Percentiles rank a stretch among this genome's conserved stretches.
These are phyloP conservation scores for Nyctalus aviator DNA, from an alignment of 2,797 vertebrate genomes.

Conservation along the genomic window DNA sequence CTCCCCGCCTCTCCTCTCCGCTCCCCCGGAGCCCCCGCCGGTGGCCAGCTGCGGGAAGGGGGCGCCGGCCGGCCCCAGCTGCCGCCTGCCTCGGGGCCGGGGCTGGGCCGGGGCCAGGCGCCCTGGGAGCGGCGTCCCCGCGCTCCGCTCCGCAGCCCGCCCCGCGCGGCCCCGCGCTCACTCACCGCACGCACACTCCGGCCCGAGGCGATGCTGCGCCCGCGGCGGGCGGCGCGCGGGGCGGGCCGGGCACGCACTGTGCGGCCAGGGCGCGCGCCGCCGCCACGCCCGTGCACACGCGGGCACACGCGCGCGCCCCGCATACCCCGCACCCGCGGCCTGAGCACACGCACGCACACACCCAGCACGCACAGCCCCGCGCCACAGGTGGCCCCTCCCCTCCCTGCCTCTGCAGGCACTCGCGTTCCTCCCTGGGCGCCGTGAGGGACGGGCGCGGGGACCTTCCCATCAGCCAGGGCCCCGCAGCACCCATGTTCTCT, in stretches of 20 bases:
- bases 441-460: not conserved
- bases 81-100: constrained; percentile 66
- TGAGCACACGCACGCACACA: constrained; percentile 65
- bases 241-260: constrained; percentile 76
- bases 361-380: constrained; percentile 65
- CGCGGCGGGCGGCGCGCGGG: constrained; percentile 64
- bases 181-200: constrained; percentile 84
- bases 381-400: constrained; percentile 75
- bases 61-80: constrained; percentile 65
- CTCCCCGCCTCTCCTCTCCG: not conserved
- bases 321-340: not conserved
- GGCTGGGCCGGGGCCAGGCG: constrained; percentile 77
- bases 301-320: constrained; percentile 63
- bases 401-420: not conserved
- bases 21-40: constrained; percentile 42
- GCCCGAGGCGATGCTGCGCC: constrained; percentile 81
- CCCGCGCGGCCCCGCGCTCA: constrained; percentile 72
- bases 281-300: constrained; percentile 76
- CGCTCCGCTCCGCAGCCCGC: constrained; percentile 78
- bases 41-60: constrained; percentile 75
- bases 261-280: constrained; percentile 78
- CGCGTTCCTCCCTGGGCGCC: constrained; percentile 31
- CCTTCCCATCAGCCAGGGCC: not conserved
- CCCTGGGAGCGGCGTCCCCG: constrained; percentile 76
- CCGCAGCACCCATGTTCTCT: not conserved